Percentiles rank a stretch among this genome's conserved stretches.
Conservation (phyloP, 37 sponge, comb jelly and placozoan species). For the Haliclona indistincta region DNA sequence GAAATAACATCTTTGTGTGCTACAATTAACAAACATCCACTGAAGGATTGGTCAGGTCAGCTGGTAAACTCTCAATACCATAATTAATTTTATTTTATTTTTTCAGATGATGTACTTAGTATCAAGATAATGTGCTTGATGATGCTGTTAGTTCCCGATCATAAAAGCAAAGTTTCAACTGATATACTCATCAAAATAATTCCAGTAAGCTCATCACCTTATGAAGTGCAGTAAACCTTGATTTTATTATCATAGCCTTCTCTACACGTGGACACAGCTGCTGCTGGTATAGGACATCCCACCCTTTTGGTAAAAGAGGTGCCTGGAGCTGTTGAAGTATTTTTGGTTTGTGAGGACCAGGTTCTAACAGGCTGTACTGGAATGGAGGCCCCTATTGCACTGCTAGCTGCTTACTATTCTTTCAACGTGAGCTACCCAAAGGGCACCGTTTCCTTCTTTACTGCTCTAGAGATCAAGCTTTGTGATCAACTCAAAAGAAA, state of each 20-base stretch:
- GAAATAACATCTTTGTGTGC: too few species aligned
- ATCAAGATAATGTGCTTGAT: neutral
- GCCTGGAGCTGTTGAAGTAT: neutral
- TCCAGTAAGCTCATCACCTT: neutral
- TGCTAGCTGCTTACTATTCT: too few species aligned
- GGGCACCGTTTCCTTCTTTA: too few species aligned
- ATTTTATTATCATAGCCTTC: neutral
- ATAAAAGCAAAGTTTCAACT: neutral
- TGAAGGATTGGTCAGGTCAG: too few species aligned
- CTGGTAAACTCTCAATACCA: too few species aligned
- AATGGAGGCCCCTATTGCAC: too few species aligned
- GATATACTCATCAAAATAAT: neutral
- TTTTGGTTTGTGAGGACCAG: neutral
- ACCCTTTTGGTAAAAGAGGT: neutral
- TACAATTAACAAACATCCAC: too few species aligned
- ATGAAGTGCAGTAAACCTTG: neutral
- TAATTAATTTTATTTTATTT: neutral
- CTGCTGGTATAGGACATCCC: neutral
- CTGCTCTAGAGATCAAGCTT: too few species aligned
- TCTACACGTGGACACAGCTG: neutral
- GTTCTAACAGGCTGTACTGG: too few species aligned
- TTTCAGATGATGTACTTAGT: neutral
- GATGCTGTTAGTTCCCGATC: neutral
- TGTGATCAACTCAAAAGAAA: too few species aligned
- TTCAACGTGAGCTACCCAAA: too few species aligned